phyloP scores from a whole-genome alignment of 2,888 invertebrate species.

The Acleris laterana region DNA sequence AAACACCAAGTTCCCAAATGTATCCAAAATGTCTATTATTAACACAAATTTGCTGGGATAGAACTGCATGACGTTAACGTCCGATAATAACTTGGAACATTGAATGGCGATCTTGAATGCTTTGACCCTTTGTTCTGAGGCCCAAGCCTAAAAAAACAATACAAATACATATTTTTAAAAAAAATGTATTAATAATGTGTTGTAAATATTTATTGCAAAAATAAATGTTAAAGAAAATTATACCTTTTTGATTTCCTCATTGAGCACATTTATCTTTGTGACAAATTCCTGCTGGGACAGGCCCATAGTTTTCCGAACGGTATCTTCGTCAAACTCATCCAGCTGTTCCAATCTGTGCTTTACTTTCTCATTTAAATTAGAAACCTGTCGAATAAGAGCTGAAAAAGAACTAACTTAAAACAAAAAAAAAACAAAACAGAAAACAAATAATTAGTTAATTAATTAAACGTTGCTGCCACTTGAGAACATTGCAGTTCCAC shows the following conservation, averaged over 20 bases:
- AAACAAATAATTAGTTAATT: too few species aligned
- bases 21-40: slow-evolving; percentile 97
- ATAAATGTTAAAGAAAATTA: background rate
- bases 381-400: slow-evolving; percentile 92
- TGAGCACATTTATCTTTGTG: slow-evolving; percentile 94
- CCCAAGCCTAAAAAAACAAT: slow-evolving; percentile 97
- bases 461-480: too few species aligned
- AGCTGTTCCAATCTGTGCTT: slow-evolving; percentile 96
- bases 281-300: slow-evolving; percentile 97
- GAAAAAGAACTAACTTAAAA: slow-evolving; percentile 82
- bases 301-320: slow-evolving; percentile 93
- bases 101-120: slow-evolving; percentile 98
- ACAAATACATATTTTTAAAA: too few species aligned
- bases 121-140: slow-evolving; percentile 96
- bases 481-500: too few species aligned
- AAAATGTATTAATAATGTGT: too few species aligned
- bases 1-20: slow-evolving; percentile 95
- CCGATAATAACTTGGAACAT: slow-evolving; percentile 96
- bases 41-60: slow-evolving; percentile 99
- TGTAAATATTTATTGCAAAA: too few species aligned
- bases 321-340: slow-evolving; percentile 96
- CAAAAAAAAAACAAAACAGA: slow-evolving; percentile 47
- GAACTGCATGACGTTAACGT: slow-evolving; percentile 95
- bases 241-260: slow-evolving; percentile 92
- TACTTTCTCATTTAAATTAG: slow-evolving; percentile 93